These are phyloP conservation scores for Drosophila kurseongensis DNA, from an alignment of 1,140 invertebrate genomes.

Conservation along the genomic window DNA sequence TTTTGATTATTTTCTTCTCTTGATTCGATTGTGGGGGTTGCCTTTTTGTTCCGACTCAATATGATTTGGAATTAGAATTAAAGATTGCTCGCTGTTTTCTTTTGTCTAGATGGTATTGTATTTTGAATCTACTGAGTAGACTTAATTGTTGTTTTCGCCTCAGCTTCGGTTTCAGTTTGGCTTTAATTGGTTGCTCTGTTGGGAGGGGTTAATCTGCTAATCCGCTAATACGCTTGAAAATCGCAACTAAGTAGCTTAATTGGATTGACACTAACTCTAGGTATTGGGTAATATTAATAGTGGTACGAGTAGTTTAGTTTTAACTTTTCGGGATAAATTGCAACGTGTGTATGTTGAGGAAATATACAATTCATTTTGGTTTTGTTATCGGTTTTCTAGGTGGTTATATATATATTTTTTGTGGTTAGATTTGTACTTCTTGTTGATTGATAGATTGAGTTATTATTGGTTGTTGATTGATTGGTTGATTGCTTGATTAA, in stretches of 20 bases:
- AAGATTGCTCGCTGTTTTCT: constrained; percentile 18
- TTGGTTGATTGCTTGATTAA: constrained; percentile 54
- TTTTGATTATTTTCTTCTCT: constrained; percentile 32
- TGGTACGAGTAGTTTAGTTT: constrained; percentile 63
- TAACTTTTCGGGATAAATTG: constrained; percentile 57
- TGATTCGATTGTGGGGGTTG: constrained; percentile 32
- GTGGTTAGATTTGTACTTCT: constrained; percentile 53
- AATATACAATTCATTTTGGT: constrained; percentile 64
- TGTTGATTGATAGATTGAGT: constrained; percentile 51
- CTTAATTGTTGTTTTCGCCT: constrained; percentile 20
- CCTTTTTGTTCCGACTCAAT: constrained; percentile 46
- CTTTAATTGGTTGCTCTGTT: constrained; percentile 66
- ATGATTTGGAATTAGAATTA: constrained; percentile 26
- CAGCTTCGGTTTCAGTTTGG: constrained; percentile 46
- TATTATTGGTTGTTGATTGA: constrained; percentile 52
- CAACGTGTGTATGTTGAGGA: constrained; percentile 61
- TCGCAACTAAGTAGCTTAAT: constrained; percentile 82
- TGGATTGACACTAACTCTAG: constrained; percentile 76
- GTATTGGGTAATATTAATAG: constrained; percentile 50
- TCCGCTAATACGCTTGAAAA: constrained; percentile 83
- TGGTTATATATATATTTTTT: constrained; percentile 72
- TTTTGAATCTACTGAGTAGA: constrained; percentile 22
- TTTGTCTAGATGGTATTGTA: constrained; percentile 9
- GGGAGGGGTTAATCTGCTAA: constrained; percentile 85
- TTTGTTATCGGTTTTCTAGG: constrained; percentile 38